Evolutionary conservation across 2,888 invertebrate species (phyloP), one percentile per base, ranked within the genome.

Genomic region (Tipula helvola): DNA sequence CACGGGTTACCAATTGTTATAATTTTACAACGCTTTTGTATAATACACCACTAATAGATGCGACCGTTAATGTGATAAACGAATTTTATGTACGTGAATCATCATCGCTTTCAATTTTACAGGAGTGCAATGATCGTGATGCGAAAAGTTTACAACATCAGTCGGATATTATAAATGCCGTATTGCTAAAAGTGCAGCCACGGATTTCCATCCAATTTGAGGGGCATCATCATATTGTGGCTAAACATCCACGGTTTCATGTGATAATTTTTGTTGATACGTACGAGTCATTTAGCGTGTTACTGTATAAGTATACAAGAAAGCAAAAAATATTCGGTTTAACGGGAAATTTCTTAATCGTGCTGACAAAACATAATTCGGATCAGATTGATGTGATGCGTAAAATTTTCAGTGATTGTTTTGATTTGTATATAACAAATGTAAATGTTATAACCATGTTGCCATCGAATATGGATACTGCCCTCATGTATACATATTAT

Each of bases 371-470:
- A n/a, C 1, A 52, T 36, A 36, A 16, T 52, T n/a, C 52, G 10
- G n/a, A 86, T 57, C 41, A 52, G 36, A 36, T 7, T 5, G 10
- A 12, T 16, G 18, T 86, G 7, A 52, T 52, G 16, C 3, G 57
- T 3, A 57, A 57, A 39, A 86, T 86, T 52, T 86, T 86, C 28
- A 36, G 28, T 10, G 57, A 57, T 5, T 86, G 86, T 86, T 86
- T 41, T 12, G 36, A 52, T n/a, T n/a, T 52, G n/a, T 52, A 86
- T 18, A 52, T 86, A 57, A 86, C 52, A 36, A 86, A 86, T 86
- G 52, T 52, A 16, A 86, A 86, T 86, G 13, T 86, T 16, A 39
- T 86, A 86, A 86, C 44, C 12, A 85, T 85, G 85, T 16, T 36
- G n/a, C 18, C 16, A 16, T 16, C 41, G 7, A 8, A 57, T n/a